Percentiles rank a stretch among this genome's conserved stretches.
These are phyloP conservation scores for Tinamus major DNA, from an alignment of 2,797 vertebrate species.

Conservation along the genomic window DNA sequence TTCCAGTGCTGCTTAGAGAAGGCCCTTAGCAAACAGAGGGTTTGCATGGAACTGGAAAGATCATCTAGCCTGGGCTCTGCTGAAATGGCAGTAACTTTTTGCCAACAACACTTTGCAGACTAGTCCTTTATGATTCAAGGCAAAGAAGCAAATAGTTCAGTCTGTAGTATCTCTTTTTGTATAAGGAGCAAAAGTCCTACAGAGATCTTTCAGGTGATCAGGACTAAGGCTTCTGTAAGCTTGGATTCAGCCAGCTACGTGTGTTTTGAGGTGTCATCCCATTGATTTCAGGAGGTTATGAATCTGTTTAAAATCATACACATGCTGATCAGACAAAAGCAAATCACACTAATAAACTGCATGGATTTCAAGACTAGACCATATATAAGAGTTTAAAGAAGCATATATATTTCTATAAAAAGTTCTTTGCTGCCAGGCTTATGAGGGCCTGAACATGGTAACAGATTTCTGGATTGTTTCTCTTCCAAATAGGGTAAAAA, in stretches of 20 bases:
- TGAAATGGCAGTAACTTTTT: neutral
- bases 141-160: neutral
- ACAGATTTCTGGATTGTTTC: neutral
- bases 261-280: neutral
- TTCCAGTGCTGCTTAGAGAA: neutral
- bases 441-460: neutral
- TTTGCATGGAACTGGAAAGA: neutral
- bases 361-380: neutral
- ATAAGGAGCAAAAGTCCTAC: neutral
- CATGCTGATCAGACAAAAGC: neutral
- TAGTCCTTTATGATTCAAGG: neutral
- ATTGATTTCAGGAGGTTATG: neutral
- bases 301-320: neutral
- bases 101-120: neutral
- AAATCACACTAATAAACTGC: neutral
- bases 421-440: neutral
- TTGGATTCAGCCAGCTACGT: neutral
- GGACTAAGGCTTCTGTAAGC: neutral
- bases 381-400: neutral
- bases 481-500: neutral
- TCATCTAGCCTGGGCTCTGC: neutral
- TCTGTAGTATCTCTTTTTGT: neutral
- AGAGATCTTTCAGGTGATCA: neutral
- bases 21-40: neutral
- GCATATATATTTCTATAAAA: too few species aligned